Percentiles rank a stretch among this genome's conserved stretches.
These are phyloP conservation scores for Pandion haliaetus DNA, from an alignment of 2,113 vertebrate species.

Conservation along the genomic window DNA sequence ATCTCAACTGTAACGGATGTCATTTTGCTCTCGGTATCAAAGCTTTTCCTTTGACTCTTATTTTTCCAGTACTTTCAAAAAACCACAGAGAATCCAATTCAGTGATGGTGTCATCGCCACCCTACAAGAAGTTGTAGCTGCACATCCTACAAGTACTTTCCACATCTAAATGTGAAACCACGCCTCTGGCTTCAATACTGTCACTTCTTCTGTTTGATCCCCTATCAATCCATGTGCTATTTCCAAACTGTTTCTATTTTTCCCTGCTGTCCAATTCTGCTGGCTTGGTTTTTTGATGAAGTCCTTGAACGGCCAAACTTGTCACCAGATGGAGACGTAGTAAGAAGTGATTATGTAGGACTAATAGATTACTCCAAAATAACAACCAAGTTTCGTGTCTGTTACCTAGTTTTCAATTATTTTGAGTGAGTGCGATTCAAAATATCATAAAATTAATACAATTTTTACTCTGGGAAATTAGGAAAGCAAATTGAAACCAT, in stretches of 20 bases:
- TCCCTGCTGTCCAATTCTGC: not conserved
- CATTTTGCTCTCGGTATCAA: not conserved
- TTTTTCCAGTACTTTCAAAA: not conserved
- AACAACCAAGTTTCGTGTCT: not conserved
- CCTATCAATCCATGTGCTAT: no score
- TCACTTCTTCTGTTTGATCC: not conserved
- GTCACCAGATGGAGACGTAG: not conserved
- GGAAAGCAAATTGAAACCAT: accelerated
- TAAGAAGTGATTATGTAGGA: not conserved
- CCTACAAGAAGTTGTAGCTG: not conserved
- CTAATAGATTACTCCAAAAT: not conserved
- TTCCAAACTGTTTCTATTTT: not conserved
- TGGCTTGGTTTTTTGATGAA: not conserved
- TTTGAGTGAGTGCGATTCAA: not conserved
- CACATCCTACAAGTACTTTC: not conserved
- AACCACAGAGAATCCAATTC: not conserved
- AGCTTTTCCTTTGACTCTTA: not conserved
- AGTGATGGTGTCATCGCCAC: not conserved
- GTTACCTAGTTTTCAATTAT: not conserved
- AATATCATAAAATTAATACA: not conserved
- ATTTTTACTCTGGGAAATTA: not conserved
- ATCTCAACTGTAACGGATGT: accelerated
- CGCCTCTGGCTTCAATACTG: not conserved
- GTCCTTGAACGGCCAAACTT: not conserved
- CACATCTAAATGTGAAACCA: not conserved